Conservation (phyloP, 2,797 vertebrate genomes). For the Myiotriccus ornatus region DNA sequence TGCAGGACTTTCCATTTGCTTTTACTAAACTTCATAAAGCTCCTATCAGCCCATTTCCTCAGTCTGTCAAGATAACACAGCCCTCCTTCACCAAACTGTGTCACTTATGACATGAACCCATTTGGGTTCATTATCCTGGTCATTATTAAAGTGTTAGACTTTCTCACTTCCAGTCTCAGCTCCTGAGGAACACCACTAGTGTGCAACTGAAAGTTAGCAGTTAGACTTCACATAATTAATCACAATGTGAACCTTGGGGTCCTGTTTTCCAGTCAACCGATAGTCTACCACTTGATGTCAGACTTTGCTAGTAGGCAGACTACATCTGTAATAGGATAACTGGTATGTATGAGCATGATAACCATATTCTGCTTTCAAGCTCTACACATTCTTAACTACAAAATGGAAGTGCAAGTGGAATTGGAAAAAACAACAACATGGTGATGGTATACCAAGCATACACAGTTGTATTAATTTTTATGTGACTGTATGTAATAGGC, state of each 20-base stretch:
- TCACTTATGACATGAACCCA: not conserved
- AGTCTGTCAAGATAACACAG: not conserved
- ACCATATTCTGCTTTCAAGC: not conserved
- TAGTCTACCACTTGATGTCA: not conserved
- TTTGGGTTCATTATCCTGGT: not conserved
- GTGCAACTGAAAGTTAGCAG: not conserved
- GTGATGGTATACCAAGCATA: not conserved
- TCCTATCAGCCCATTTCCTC: not conserved
- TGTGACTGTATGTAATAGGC: not conserved
- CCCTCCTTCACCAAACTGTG: not conserved
- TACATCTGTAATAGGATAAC: not conserved
- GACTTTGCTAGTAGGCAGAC: not conserved
- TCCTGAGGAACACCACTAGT: not conserved
- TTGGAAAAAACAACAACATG: not conserved
- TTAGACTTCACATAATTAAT: not conserved
- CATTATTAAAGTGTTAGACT: not conserved
- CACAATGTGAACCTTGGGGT: not conserved
- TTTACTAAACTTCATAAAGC: not conserved
- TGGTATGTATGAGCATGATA: not conserved
- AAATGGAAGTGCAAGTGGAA: not conserved
- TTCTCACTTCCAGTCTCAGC: rapidly evolving
- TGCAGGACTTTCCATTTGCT: not conserved
- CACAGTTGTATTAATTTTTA: not conserved
- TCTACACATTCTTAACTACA: not conserved
- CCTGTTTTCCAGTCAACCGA: not conserved